phyloP scores from a whole-genome alignment of 2,888 invertebrate genomes.

The Andrena chrysosceles region DNA sequence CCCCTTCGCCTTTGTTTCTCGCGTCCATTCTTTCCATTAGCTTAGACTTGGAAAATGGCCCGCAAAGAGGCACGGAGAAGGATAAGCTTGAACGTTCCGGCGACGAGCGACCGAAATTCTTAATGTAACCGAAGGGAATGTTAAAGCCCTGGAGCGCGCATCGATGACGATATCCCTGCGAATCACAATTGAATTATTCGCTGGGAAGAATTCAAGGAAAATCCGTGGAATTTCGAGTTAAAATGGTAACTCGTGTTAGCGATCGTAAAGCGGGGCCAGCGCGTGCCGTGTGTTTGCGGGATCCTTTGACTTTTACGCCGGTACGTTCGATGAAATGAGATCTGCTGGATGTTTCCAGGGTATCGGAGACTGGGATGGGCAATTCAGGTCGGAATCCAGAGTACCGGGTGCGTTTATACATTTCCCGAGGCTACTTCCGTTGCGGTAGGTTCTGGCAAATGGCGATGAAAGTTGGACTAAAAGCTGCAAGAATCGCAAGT shows the following conservation, averaged over 20 bases:
- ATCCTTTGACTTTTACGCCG: constrained; percentile 1
- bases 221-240: neutral
- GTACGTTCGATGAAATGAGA: neutral
- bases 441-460: too few species aligned
- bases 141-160: too few species aligned
- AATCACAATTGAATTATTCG: neutral
- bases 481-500: too few species aligned
- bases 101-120: neutral
- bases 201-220: neutral
- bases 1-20: constrained; percentile 41
- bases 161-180: neutral
- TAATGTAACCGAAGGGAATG: neutral
- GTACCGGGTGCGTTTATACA: neutral
- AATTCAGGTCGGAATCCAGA: neutral
- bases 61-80: neutral
- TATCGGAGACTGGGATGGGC: neutral
- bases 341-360: neutral
- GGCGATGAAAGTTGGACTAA: too few species aligned
- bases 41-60: constrained; percentile 27
- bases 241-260: neutral
- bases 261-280: neutral
- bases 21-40: constrained; percentile 49
- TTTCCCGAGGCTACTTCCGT: too few species aligned
- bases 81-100: neutral
- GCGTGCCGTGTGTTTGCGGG: neutral